phyloP scores from a whole-genome alignment of 2,113 vertebrate species.

The Lepidothrix coronata region DNA sequence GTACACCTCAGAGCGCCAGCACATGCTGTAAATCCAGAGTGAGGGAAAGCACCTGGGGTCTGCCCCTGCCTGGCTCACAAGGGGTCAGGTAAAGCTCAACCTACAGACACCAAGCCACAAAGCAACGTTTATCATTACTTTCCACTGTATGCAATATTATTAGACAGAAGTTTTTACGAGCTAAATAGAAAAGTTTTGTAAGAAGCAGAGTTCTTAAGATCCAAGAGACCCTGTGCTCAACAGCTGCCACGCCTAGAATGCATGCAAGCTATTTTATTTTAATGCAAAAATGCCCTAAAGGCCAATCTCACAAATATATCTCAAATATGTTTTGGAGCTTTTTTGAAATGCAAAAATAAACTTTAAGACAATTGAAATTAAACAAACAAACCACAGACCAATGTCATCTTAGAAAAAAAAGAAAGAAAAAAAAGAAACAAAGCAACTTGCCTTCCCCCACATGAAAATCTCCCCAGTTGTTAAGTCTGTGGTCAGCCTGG shows the following conservation, averaged over 20 bases:
- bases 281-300: neutral
- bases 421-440: neutral
- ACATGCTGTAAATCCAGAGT: neutral
- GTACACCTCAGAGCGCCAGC: accelerated
- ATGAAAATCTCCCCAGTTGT: neutral
- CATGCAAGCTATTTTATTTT: neutral
- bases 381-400: neutral
- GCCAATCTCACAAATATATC: neutral
- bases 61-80: neutral
- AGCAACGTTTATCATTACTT: neutral
- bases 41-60: neutral
- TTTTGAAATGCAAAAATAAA: neutral
- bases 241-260: neutral
- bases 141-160: neutral
- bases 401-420: neutral
- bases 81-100: neutral
- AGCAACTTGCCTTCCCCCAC: neutral
- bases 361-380: neutral
- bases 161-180: neutral
- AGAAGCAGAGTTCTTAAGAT: neutral
- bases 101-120: neutral
- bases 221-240: neutral
- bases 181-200: neutral
- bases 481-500: neutral
- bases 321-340: neutral